These are phyloP conservation scores for Eira barbara DNA, from an alignment of 2,113 vertebrate species.

Conservation along the genomic window DNA sequence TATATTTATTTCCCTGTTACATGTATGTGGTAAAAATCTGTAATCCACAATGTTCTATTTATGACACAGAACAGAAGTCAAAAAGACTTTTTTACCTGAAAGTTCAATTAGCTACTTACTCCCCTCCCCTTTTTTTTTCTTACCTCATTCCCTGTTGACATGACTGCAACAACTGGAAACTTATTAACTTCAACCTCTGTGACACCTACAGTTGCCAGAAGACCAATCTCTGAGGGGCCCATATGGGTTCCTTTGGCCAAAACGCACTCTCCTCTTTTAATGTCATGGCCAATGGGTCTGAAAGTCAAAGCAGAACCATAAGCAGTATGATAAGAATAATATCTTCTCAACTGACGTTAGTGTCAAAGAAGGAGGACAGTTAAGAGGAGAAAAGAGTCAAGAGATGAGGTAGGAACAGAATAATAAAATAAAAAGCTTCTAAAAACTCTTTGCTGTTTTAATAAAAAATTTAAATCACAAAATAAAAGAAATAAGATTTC, in stretches of 20 bases:
- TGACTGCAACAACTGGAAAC: constrained; percentile 98
- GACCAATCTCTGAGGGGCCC: constrained; percentile 98
- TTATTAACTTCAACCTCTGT: constrained; percentile 99
- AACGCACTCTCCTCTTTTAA: constrained; percentile 98
- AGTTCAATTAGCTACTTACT: not conserved
- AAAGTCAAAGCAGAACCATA: constrained; percentile 70
- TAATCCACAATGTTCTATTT: constrained; percentile 19
- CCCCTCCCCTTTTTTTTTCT: constrained; percentile 25
- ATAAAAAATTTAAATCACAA: constrained; percentile 33
- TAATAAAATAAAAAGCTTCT: not conserved
- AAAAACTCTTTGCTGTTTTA: not conserved
- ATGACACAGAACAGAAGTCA: not conserved
- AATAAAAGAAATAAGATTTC: constrained; percentile 1
- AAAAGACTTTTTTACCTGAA: constrained; percentile 41
- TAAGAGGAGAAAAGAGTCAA: not conserved
- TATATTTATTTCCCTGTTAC: constrained; percentile 9
- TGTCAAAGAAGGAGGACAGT: not conserved
- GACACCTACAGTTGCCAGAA: constrained; percentile 97
- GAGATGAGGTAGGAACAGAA: constrained; percentile 15
- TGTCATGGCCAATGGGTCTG: constrained; percentile 99
- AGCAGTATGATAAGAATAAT: constrained; percentile 10
- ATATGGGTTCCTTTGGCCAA: constrained; percentile 98
- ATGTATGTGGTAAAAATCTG: constrained; percentile 32
- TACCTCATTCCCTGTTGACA: constrained; percentile 99
- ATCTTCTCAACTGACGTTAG: constrained; percentile 35